A percentile compares a stretch with the other conserved stretches of the same genome.
Evolutionary conservation across 1,140 invertebrate species (phyloP).

Genomic region (Helicoverpa armigera): DNA sequence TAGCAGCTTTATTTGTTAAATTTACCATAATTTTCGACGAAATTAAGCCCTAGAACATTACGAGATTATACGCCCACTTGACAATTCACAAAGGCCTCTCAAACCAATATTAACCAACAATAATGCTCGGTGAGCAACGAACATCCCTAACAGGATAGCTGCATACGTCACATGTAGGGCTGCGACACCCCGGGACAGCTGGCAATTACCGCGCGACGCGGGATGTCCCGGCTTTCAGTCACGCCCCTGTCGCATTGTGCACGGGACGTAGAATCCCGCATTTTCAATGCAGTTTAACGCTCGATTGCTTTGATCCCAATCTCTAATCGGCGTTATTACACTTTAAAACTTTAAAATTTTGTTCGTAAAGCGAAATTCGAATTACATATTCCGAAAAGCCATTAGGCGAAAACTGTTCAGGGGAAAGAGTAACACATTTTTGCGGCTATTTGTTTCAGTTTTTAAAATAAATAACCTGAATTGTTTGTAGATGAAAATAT

Average conservation of each 20-base stretch:
- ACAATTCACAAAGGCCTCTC: neutral
- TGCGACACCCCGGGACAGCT: conserved; percentile 27
- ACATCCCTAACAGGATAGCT: conserved; percentile 8
- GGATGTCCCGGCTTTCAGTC: conserved; percentile 10
- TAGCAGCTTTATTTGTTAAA: too few species aligned
- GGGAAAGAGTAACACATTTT: neutral
- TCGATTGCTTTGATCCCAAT: conserved; percentile 40
- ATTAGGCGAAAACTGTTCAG: conserved; percentile 4
- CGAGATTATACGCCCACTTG: neutral
- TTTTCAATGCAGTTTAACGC: conserved; percentile 47
- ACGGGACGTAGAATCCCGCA: conserved; percentile 30
- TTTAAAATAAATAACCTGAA: too few species aligned
- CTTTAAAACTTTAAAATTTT: conserved; percentile 45
- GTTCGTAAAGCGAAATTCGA: conserved; percentile 10
- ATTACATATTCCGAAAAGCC: conserved; percentile 22
- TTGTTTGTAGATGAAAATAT: neutral
- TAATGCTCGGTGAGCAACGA: conserved; percentile 9
- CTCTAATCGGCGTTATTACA: conserved; percentile 39
- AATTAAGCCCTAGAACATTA: neutral
- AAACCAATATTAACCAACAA: conserved; percentile 9
- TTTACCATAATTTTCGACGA: neutral
- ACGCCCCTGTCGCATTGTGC: conserved; percentile 39
- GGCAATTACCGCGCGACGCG: conserved; percentile 34
- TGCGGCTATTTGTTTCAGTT: too few species aligned
- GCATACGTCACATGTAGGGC: conserved; percentile 24